A percentile compares a stretch with the other conserved stretches of the same genome.
Conservation (phyloP, 2,888 invertebrate species). For the Gortyna flavago region DNA sequence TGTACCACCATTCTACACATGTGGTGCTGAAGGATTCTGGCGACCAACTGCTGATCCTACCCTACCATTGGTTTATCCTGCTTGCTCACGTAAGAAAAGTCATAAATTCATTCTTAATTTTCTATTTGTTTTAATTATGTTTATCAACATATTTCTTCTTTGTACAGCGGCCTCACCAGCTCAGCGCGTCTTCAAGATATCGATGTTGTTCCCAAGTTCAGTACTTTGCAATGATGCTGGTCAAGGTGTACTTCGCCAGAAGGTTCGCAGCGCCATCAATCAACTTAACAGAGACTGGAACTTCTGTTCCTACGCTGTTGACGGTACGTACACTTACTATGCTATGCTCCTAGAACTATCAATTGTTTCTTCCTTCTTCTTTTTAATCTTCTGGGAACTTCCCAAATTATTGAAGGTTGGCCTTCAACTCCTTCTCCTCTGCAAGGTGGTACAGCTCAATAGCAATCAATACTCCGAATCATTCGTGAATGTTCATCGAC, state of each 20-base stretch:
- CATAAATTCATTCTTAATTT: neutral
- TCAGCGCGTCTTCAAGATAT: slow-evolving; percentile 98
- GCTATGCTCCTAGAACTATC: neutral
- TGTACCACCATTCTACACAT: slow-evolving; percentile 99
- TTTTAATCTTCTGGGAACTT: neutral
- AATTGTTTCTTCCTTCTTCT: neutral
- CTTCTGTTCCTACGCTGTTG: slow-evolving; percentile 97
- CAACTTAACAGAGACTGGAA: slow-evolving; percentile 98
- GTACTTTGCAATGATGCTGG: slow-evolving; percentile 98
- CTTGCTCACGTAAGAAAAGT: slow-evolving; percentile 94
- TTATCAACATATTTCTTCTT: slow-evolving; percentile 36
- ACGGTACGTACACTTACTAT: slow-evolving; percentile 89
- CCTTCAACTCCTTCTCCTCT: neutral
- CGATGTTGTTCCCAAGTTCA: slow-evolving; percentile 98
- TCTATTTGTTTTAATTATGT: neutral
- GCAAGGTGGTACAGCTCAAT: neutral
- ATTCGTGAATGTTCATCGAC: neutral
- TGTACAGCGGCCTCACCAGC: slow-evolving; percentile 95
- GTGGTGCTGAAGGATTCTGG: slow-evolving; percentile 99
- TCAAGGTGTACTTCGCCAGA: slow-evolving; percentile 96
- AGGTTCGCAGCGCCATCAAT: slow-evolving; percentile 96
- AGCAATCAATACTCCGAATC: neutral
- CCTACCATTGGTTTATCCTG: slow-evolving; percentile 96
- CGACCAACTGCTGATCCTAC: slow-evolving; percentile 95
- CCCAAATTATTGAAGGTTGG: too few species aligned